These are phyloP conservation scores for Centruroides vittatus DNA, from an alignment of 1,140 invertebrate species.

Conservation along the genomic window DNA sequence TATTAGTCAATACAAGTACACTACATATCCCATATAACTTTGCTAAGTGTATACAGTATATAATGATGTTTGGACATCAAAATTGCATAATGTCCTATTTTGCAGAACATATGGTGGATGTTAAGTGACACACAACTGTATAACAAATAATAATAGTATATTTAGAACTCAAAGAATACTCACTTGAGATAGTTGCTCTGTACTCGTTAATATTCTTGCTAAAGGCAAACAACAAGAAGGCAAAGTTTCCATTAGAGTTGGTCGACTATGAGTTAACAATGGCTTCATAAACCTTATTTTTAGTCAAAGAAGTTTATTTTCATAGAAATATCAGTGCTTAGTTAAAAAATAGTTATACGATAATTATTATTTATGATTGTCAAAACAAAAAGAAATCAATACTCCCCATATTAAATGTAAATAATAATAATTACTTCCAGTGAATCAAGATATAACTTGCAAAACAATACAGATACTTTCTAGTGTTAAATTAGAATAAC, in stretches of 20 bases:
- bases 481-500: no score
- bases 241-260: slow-evolving; percentile 83
- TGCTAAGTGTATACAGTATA: no score
- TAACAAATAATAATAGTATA: slow-evolving; percentile 35
- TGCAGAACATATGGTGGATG: slow-evolving; percentile 25
- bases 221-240: slow-evolving; percentile 78
- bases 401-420: no score
- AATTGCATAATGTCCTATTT: slow-evolving; percentile 9
- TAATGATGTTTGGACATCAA: background rate
- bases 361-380: no score
- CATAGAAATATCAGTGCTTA: no score
- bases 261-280: slow-evolving; percentile 81
- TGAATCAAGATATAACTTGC: no score
- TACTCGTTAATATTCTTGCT: slow-evolving; percentile 78
- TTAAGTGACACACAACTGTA: slow-evolving; percentile 17
- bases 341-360: no score
- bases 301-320: background rate
- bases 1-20: no score
- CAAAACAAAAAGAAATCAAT: no score
- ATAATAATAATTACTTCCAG: no score
- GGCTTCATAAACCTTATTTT: slow-evolving; percentile 76
- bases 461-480: no score
- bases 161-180: background rate
- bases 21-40: no score
- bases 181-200: slow-evolving; percentile 56